Evolutionary conservation across 2,888 invertebrate species (phyloP).

Genomic region (Antheraea assamensis): DNA sequence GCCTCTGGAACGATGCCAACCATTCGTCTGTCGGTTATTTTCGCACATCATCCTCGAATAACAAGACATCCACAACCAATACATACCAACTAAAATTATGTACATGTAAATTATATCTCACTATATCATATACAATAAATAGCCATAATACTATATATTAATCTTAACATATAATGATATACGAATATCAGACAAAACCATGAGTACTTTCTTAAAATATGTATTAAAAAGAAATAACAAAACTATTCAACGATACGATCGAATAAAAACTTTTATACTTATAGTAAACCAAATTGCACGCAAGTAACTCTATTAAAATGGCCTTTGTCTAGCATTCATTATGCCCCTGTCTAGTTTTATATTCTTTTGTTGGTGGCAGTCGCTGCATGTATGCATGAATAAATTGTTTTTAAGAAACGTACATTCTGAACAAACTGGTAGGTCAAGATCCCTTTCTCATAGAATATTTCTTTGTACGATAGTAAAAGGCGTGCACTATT

Average conservation of each 20-base stretch:
- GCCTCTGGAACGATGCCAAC: constrained; percentile 74
- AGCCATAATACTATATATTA: not conserved
- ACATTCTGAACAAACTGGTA: constrained; percentile 78
- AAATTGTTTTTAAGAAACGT: constrained; percentile 77
- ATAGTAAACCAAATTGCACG: constrained; percentile 70
- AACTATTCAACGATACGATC: constrained; percentile 49
- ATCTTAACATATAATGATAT: not conserved
- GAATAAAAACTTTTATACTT: constrained; percentile 47
- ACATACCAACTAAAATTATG: constrained; percentile 16
- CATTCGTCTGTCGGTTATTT: constrained; percentile 73
- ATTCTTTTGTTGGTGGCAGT: constrained; percentile 76
- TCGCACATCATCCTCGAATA: constrained; percentile 72
- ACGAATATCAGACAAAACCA: constrained; percentile 1
- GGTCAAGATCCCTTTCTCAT: constrained; percentile 82
- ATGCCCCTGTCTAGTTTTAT: constrained; percentile 79
- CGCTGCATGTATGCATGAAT: constrained; percentile 79
- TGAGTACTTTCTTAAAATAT: not conserved
- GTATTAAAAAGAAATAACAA: constrained; percentile 26
- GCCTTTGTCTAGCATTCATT: constrained; percentile 79
- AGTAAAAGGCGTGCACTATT: constrained; percentile 77
- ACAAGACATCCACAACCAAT: constrained; percentile 48
- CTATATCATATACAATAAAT: not conserved
- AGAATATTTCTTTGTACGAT: constrained; percentile 75
- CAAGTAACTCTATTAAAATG: constrained; percentile 78
- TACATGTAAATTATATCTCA: not conserved